Conservation (phyloP, 2,888 invertebrate genomes). For the Metalampra italica region DNA sequence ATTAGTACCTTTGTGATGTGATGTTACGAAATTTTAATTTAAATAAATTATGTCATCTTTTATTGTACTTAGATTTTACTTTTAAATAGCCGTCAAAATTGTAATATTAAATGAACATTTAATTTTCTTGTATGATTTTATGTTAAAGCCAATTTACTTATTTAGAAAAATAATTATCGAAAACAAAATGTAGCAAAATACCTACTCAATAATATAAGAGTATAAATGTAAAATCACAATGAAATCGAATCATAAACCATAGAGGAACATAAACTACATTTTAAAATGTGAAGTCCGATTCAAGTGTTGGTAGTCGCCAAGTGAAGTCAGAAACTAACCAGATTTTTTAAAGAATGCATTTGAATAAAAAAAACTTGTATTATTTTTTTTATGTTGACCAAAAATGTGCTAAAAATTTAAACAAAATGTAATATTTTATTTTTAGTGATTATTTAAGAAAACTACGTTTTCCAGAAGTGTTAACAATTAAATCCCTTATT, state of each 20-base stretch:
- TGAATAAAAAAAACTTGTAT: no score
- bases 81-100: not conserved
- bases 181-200: conserved; percentile 21
- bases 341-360: no score
- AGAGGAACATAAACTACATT: conserved; percentile 2
- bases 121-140: conserved; percentile 45
- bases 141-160: conserved; percentile 26
- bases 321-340: no score
- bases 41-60: not conserved
- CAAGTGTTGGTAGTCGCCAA: no score
- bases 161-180: conserved; percentile 18
- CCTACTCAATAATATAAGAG: conserved; percentile 22
- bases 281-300: not conserved
- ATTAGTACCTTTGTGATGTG: no score
- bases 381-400: no score
- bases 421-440: no score
- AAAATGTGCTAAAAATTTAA: no score
- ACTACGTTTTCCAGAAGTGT: no score
- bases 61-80: not conserved
- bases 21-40: not conserved
- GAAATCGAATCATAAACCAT: conserved; percentile 27
- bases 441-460: no score
- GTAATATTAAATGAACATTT: not conserved
- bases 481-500: no score
- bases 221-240: conserved; percentile 53